These are phyloP conservation scores for Rapana venosa DNA, from an alignment of 2,888 invertebrate species.

Conservation along the genomic window DNA sequence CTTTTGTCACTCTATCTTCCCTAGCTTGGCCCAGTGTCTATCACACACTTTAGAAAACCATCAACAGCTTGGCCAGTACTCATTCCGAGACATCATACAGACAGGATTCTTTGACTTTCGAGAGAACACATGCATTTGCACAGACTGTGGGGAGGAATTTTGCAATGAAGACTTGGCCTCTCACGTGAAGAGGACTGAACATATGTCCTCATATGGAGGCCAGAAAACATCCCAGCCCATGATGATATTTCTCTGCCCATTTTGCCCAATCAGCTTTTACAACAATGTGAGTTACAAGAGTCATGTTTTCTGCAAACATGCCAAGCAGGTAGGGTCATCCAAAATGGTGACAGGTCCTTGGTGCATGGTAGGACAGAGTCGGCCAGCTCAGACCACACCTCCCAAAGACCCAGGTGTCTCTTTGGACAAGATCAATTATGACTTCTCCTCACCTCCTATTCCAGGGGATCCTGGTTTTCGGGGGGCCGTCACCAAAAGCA, in stretches of 20 bases:
- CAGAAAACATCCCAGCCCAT: neutral
- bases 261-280: neutral
- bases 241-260: conserved; percentile 3
- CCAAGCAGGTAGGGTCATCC: neutral
- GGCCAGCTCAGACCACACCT: neutral
- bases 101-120: neutral
- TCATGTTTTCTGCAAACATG: neutral
- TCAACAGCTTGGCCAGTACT: neutral
- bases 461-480: neutral
- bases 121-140: neutral
- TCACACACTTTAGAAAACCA: neutral
- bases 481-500: neutral
- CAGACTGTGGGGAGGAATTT: neutral
- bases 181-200: neutral
- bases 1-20: neutral
- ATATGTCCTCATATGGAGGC: neutral
- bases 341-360: neutral
- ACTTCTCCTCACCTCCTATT: neutral
- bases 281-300: neutral
- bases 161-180: neutral
- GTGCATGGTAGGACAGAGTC: neutral
- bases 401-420: conserved; percentile 23
- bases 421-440: neutral
- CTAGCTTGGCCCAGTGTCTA: neutral
- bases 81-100: neutral